These are phyloP conservation scores for Leuciscus waleckii DNA, from an alignment of 2,797 vertebrate genomes.

Conservation along the genomic window DNA sequence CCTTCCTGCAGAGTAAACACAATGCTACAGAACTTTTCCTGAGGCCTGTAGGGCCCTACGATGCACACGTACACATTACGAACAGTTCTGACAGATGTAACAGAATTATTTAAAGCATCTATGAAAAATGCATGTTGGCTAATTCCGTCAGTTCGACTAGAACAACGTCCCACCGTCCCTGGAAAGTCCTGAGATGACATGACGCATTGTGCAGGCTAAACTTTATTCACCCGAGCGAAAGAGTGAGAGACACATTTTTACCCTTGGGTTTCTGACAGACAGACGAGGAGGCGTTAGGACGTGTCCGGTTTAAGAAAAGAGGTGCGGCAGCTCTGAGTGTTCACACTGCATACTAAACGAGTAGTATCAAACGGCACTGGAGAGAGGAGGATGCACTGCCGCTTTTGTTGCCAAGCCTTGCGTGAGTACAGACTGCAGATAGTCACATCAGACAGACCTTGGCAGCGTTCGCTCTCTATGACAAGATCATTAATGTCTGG, in stretches of 20 bases:
- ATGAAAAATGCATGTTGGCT: slow-evolving; percentile 5
- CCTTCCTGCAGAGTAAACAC: slow-evolving; percentile 85
- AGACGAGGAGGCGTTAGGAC: slow-evolving; percentile 37
- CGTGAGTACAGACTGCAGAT: slow-evolving; percentile 50
- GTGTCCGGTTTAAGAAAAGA: slow-evolving; percentile 48
- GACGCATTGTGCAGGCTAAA: not conserved
- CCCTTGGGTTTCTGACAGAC: slow-evolving; percentile 36
- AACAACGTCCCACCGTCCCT: not conserved
- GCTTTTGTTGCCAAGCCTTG: slow-evolving; percentile 42
- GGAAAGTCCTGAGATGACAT: not conserved
- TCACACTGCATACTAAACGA: slow-evolving; percentile 59
- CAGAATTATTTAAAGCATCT: slow-evolving; percentile 13
- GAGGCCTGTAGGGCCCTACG: slow-evolving; percentile 67
- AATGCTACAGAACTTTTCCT: slow-evolving; percentile 80
- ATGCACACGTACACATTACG: slow-evolving; percentile 43
- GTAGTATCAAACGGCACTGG: slow-evolving; percentile 48
- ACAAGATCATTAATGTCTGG: slow-evolving; percentile 54
- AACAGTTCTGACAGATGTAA: not conserved
- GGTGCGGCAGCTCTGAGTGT: slow-evolving; percentile 46
- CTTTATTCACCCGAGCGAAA: not conserved
- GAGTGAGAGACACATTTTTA: not conserved
- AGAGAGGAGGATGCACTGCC: slow-evolving; percentile 33
- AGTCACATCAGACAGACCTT: slow-evolving; percentile 47
- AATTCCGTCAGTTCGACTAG: not conserved
- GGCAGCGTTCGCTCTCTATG: slow-evolving; percentile 43